A percentile compares a stretch with the other conserved stretches of the same genome.
phyloP scores from a whole-genome alignment of 2,113 vertebrate genomes.

The Ceyx margarethae region DNA sequence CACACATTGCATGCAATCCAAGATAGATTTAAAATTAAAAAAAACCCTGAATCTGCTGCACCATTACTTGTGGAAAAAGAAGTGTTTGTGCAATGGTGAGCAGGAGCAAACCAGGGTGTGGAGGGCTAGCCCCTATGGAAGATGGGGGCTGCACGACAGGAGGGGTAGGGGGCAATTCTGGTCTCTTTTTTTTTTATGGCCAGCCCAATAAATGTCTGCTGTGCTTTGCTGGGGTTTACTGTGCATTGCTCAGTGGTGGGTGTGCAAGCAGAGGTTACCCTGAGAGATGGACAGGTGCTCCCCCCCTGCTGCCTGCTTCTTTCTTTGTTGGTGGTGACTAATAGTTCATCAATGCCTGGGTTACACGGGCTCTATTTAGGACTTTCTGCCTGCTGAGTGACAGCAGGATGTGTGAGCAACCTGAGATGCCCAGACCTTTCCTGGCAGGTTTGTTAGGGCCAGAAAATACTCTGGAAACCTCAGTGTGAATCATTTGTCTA shows the following conservation, averaged over 20 bases:
- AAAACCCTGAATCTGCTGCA: neutral
- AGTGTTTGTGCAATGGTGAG: neutral
- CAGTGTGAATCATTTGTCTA: slow-evolving; percentile 64
- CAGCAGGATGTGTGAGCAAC: slow-evolving; percentile 70
- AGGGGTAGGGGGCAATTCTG: neutral
- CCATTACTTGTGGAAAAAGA: neutral
- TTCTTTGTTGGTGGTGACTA: slow-evolving; percentile 63
- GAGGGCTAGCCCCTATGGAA: neutral
- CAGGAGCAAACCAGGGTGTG: neutral
- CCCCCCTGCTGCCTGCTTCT: neutral
- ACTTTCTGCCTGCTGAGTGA: slow-evolving; percentile 61
- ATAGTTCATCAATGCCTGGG: slow-evolving; percentile 35
- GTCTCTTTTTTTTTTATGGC: accelerated
- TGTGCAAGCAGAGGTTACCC: neutral
- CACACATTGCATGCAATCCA: neutral
- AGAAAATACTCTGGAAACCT: slow-evolving; percentile 64
- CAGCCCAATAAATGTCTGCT: neutral
- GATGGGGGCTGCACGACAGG: neutral
- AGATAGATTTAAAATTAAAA: neutral
- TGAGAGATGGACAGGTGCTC: neutral
- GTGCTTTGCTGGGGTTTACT: neutral
- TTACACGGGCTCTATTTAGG: slow-evolving; percentile 1
- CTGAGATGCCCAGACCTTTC: slow-evolving; percentile 49
- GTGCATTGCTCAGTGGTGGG: neutral
- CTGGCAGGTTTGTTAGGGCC: slow-evolving; percentile 66